phyloP scores from a whole-genome alignment of 2,113 vertebrate genomes.

The Clarias magur region DNA sequence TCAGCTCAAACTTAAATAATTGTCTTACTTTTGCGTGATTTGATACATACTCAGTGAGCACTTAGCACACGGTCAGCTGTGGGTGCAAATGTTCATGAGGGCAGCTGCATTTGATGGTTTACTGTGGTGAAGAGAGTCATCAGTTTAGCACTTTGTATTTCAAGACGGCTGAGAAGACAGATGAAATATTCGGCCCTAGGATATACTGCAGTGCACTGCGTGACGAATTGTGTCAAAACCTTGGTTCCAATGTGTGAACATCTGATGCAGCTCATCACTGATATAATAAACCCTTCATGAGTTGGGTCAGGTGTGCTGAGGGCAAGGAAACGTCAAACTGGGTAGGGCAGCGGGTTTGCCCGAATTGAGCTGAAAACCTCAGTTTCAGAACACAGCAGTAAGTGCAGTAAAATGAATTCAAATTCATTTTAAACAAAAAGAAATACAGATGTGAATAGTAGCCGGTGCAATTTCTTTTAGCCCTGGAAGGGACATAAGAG shows the following conservation, averaged over 20 bases:
- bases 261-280: constrained; percentile 23
- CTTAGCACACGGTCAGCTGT: constrained; percentile 21
- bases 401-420: not conserved
- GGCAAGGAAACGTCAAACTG: constrained; percentile 14
- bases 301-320: constrained; percentile 9
- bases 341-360: not conserved
- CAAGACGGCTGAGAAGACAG: not conserved
- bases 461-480: too few relatives aligned
- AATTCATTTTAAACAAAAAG: not conserved
- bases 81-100: constrained; percentile 46
- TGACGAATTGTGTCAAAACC: constrained; percentile 11
- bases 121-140: constrained; percentile 6
- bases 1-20: constrained; percentile 35
- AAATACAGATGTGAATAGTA: not conserved
- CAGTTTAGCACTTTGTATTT: not conserved
- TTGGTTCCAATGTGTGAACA: constrained; percentile 25
- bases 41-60: constrained; percentile 39
- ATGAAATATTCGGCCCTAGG: not conserved
- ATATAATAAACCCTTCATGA: constrained; percentile 24
- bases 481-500: too few relatives aligned
- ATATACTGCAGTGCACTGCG: not conserved
- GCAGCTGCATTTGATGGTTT: constrained; percentile 18
- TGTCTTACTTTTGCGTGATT: constrained; percentile 20
- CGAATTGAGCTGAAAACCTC: not conserved
- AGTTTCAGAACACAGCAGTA: not conserved